Conservation (phyloP, 2,888 invertebrate genomes). For the Yponomeuta cagnagella region DNA sequence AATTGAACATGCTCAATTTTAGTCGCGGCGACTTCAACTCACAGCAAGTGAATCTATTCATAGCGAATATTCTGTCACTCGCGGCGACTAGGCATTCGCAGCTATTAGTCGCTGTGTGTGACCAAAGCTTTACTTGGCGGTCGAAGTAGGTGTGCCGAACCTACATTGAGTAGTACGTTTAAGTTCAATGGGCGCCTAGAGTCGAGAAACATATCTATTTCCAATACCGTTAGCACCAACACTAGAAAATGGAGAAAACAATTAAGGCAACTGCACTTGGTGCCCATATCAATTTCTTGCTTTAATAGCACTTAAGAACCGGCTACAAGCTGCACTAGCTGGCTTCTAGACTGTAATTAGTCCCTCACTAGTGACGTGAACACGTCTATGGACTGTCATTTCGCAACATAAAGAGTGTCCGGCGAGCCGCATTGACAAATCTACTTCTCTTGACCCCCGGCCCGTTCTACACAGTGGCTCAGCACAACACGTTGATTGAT, state of each 20-base stretch:
- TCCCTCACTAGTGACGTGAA: neutral
- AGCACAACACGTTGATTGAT: conserved; percentile 57
- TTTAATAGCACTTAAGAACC: neutral
- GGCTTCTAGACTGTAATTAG: neutral
- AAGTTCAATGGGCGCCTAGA: neutral
- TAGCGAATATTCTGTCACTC: no score
- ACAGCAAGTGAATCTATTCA: no score
- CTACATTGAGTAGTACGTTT: no score
- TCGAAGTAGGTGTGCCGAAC: neutral
- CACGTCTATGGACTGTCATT: neutral
- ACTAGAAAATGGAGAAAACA: neutral
- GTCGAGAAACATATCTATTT: neutral
- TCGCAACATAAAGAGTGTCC: neutral
- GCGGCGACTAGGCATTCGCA: no score
- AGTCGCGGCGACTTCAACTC: no score
- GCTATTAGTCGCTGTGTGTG: no score
- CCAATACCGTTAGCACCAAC: neutral
- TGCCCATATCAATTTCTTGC: no score
- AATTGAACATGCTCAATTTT: no score
- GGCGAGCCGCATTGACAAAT: conserved; percentile 8
- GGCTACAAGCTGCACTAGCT: neutral
- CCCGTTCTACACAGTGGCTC: conserved; percentile 37
- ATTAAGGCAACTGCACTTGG: neutral
- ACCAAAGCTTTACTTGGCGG: neutral
- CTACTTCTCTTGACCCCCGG: conserved; percentile 6